Conservation (phyloP, 2,113 vertebrate genomes). For the Caranx ignobilis region DNA sequence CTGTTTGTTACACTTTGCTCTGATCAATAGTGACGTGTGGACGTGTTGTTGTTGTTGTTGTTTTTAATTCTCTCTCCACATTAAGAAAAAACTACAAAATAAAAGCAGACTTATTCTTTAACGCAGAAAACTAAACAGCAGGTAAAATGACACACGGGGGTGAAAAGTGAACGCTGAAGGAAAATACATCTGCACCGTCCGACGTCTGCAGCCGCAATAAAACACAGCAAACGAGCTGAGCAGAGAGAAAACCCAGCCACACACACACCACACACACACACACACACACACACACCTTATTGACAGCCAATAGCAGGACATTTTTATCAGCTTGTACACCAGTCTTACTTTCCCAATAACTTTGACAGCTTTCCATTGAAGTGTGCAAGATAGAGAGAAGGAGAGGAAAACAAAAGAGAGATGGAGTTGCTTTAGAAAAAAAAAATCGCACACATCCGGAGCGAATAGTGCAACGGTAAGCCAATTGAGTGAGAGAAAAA, state of each 20-base stretch:
- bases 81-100: neutral
- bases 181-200: constrained; percentile 8
- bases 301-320: constrained; percentile 75
- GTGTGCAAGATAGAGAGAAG: constrained; percentile 73
- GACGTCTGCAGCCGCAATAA: constrained; percentile 36
- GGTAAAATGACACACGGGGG: constrained; percentile 15
- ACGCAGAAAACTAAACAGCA: neutral
- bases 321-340: constrained; percentile 80
- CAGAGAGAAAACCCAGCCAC: constrained; percentile 23
- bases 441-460: constrained; percentile 49
- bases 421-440: constrained; percentile 39
- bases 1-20: neutral
- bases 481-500: constrained; percentile 80
- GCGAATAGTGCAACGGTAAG: constrained; percentile 74
- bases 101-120: neutral
- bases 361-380: constrained; percentile 81
- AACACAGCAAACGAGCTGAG: constrained; percentile 47
- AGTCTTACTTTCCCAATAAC: constrained; percentile 75
- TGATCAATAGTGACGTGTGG: neutral
- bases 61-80: neutral
- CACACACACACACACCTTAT: constrained; percentile 41
- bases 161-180: constrained; percentile 15
- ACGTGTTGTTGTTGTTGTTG: too few relatives aligned
- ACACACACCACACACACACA: constrained; percentile 11
- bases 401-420: constrained; percentile 60